Base-by-base conservation (phyloP, 2,888 invertebrate species). In the Drosophila setosimentum region DNA sequence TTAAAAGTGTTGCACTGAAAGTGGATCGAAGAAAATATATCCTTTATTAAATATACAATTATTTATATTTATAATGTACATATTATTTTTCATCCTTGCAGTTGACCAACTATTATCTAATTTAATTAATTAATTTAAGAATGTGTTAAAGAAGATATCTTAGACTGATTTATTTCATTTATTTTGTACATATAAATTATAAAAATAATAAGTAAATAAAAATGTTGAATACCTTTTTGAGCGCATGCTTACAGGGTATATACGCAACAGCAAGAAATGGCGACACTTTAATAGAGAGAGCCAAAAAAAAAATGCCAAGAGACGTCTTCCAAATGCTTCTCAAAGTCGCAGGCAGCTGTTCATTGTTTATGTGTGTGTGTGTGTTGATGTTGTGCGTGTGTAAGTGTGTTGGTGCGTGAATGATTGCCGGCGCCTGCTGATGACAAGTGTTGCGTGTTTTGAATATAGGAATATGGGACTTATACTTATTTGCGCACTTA, bases 361-460 rank as follows among this genome's bases (percentile, higher is more conserved):
- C 73, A 88, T 76, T 83, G 71, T 78, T 68, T 59, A 59, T 48
- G 49, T 55, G 42, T 63, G 8, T 53, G 65, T 29, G 35, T 35
- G 57, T 48, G 50, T 53, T 21, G 35, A 11, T 10, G 29, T 18
- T 24, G 50, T 48, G 51, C 48, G 40, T 55, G 45, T 29, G 40
- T 21, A 45, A 50, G 37, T 45, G 60, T 58, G 54, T 24, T 30
- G 32, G 33, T 80, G 74, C 67, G 72, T 86, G 80, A 85, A 83
- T 85, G 87, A 86, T 89, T 87, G 88, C 60, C 58, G 73, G 72
- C 76, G 89, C 81, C 82, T 90, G 90, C 57, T 79, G 90, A 88
- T 89, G 87, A 87, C 90, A 87, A 87, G 87, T 87, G 87, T 88
- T 88, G 90, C 87, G 90, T 80, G 88, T 83, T 87, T 88, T 87